Percentiles rank a stretch among this genome's conserved stretches.
phyloP scores from a whole-genome alignment of 2,797 vertebrate species.

The Natrix natrix region DNA sequence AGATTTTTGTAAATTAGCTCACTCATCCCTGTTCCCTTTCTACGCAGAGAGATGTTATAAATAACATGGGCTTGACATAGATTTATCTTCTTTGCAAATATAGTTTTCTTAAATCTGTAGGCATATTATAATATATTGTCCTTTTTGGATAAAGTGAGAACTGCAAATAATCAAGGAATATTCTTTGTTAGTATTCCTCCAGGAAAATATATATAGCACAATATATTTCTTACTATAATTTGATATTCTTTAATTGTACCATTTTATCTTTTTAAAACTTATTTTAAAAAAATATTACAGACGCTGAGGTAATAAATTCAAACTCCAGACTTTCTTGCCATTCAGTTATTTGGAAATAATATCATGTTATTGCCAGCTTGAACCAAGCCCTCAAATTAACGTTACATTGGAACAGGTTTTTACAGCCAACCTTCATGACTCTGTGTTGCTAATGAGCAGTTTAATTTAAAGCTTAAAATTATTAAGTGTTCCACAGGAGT shows the following conservation, averaged over 20 bases:
- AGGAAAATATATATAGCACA: background rate
- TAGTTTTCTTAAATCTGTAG: background rate
- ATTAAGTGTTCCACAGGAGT: constrained; percentile 68
- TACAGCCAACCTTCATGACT: constrained; percentile 62
- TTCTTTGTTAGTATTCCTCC: background rate
- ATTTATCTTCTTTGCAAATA: background rate
- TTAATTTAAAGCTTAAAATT: constrained; percentile 74
- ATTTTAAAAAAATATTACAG: background rate
- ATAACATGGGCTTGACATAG: background rate
- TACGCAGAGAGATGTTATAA: background rate
- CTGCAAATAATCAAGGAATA: background rate
- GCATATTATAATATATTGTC: background rate
- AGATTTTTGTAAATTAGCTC: background rate
- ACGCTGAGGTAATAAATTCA: constrained; percentile 42
- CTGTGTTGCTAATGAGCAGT: constrained; percentile 68
- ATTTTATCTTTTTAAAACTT: background rate
- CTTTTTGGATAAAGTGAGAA: background rate
- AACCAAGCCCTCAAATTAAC: constrained; percentile 64
- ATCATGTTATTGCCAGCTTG: constrained; percentile 45
- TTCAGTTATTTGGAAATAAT: constrained; percentile 59
- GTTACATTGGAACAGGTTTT: constrained; percentile 62
- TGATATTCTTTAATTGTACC: constrained; percentile 40
- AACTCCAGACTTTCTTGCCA: constrained; percentile 41
- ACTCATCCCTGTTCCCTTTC: background rate
- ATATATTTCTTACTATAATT: background rate